Percentiles rank a stretch among this genome's conserved stretches.
phyloP scores from a whole-genome alignment of 2,113 vertebrate species.

The Hippocampus abdominalis region DNA sequence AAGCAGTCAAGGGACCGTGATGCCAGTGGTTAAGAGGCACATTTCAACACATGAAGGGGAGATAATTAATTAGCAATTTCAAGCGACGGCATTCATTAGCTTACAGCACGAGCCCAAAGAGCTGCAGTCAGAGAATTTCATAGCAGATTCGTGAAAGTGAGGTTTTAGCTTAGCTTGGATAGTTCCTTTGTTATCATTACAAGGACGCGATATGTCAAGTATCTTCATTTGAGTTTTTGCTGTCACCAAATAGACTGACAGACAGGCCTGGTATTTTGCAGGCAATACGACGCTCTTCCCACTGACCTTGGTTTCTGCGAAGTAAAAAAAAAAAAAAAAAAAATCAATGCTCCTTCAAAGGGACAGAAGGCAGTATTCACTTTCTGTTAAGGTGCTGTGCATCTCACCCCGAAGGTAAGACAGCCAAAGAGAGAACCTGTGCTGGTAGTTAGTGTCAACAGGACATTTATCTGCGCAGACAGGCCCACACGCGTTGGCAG shows the following conservation, averaged over 20 bases:
- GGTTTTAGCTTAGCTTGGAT: slow-evolving; percentile 5
- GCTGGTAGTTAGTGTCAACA: slow-evolving; percentile 26
- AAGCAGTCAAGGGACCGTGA: slow-evolving; percentile 7
- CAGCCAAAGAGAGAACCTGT: slow-evolving; percentile 20
- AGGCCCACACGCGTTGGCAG: slow-evolving; percentile 4
- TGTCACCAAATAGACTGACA: slow-evolving; percentile 44
- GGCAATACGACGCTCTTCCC: slow-evolving; percentile 58
- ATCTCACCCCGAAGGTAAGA: slow-evolving; percentile 26
- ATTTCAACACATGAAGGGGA: neutral
- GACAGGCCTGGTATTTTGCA: slow-evolving; percentile 37
- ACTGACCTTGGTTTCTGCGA: slow-evolving; percentile 60
- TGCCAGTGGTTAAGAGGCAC: neutral
- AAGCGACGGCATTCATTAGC: neutral
- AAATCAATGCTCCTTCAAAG: slow-evolving; percentile 64
- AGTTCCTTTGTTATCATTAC: slow-evolving; percentile 7
- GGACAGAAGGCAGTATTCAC: slow-evolving; percentile 52
- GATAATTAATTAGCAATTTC: neutral
- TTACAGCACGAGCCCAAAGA: slow-evolving; percentile 10
- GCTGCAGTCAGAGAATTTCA: slow-evolving; percentile 3
- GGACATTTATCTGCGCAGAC: slow-evolving; percentile 38
- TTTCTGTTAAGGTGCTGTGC: slow-evolving; percentile 50
- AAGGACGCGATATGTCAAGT: slow-evolving; percentile 41
- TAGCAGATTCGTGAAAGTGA: neutral
- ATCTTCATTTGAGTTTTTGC: slow-evolving; percentile 54
- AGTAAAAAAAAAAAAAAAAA: slow-evolving; percentile 59